phyloP scores from a whole-genome alignment of 2,113 vertebrate species.

The Ranitomeya variabilis region DNA sequence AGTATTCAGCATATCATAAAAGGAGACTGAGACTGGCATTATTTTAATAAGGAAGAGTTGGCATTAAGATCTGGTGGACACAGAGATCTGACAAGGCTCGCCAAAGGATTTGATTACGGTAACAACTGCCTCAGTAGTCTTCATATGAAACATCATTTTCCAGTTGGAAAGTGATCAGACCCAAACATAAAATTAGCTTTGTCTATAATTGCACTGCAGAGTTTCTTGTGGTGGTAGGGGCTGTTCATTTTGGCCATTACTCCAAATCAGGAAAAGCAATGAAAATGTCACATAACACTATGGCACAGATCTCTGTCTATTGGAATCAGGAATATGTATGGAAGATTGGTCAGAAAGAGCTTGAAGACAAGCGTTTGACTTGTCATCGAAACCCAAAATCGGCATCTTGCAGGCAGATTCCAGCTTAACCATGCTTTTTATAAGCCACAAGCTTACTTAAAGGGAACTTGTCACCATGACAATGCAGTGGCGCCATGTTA shows the following conservation, averaged over 20 bases:
- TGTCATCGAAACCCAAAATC: background rate
- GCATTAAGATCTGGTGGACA: background rate
- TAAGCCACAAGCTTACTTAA: background rate
- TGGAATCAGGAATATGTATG: background rate
- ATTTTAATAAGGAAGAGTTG: conserved; percentile 1
- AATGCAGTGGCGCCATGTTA: too few relatives aligned
- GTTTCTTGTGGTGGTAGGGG: conserved; percentile 10
- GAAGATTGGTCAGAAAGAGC: background rate
- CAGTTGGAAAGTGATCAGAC: background rate
- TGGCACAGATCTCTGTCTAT: conserved; percentile 11
- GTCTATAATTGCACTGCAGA: conserved; percentile 27
- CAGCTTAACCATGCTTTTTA: background rate
- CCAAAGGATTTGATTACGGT: conserved; percentile 17
- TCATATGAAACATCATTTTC: conserved; percentile 27
- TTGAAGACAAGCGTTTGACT: background rate
- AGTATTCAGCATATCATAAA: background rate
- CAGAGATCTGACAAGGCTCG: background rate
- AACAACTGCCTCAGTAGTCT: conserved; percentile 5
- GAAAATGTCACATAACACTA: conserved; percentile 29
- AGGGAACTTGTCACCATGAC: too few relatives aligned
- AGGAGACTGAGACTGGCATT: background rate
- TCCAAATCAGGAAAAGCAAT: background rate
- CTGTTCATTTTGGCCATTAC: conserved; percentile 24
- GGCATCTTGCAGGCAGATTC: background rate
- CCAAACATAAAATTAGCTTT: conserved; percentile 34